These are phyloP conservation scores for Stercorarius parasiticus DNA, from an alignment of 2,113 vertebrate genomes.

Conservation along the genomic window DNA sequence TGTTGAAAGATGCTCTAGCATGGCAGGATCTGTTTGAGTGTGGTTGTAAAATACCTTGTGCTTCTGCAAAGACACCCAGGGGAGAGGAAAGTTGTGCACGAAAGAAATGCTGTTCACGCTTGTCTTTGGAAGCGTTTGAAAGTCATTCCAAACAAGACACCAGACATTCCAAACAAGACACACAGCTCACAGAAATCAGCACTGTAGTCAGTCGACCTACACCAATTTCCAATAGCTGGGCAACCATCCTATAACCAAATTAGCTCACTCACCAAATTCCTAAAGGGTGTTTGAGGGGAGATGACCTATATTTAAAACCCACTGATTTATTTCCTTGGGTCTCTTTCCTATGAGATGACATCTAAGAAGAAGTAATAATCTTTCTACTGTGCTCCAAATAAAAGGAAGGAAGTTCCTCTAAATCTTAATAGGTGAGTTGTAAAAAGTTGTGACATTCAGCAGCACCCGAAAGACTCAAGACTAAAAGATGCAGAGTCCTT, in stretches of 20 bases:
- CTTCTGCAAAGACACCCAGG: constrained; percentile 8
- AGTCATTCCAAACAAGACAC: background rate
- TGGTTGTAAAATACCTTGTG: background rate
- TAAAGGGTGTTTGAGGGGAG: background rate
- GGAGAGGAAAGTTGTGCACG: background rate
- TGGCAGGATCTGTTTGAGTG: background rate
- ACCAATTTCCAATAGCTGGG: background rate
- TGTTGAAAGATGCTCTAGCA: background rate
- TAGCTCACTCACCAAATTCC: background rate
- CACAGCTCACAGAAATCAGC: background rate
- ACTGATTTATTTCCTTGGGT: background rate
- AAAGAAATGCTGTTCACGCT: background rate
- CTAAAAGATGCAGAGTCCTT: constrained; percentile 9
- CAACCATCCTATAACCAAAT: background rate
- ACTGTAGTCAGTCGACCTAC: background rate
- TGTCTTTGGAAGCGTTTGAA: constrained; percentile 14
- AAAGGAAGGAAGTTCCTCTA: constrained; percentile 10
- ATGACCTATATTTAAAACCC: background rate
- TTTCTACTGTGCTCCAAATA: background rate
- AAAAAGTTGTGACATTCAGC: constrained; percentile 49
- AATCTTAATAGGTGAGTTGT: background rate
- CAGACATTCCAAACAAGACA: background rate
- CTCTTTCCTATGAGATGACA: background rate
- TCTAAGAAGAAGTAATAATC: background rate
- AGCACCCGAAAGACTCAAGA: background rate